Conservation (phyloP, 2,888 invertebrate species). For the Dichetophora obliterata region DNA sequence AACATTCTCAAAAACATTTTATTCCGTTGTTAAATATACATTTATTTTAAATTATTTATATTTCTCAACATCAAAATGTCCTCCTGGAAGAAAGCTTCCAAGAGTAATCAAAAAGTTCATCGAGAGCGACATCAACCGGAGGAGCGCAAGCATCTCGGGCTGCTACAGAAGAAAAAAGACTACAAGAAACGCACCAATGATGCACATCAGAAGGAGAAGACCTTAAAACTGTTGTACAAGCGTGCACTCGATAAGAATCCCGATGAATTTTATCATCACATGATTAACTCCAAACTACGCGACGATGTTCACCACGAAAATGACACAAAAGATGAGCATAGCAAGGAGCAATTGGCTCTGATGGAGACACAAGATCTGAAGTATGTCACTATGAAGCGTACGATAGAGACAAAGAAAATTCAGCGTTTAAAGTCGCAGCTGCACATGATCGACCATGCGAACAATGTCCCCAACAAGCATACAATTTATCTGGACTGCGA, state of each 20-base stretch:
- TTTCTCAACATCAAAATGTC: conserved; percentile 75
- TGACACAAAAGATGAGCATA: conserved; percentile 80
- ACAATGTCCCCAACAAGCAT: conserved; percentile 80
- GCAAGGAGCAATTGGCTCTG: conserved; percentile 85
- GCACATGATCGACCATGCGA: conserved; percentile 84
- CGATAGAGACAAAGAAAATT: conserved; percentile 82
- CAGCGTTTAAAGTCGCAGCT: conserved; percentile 79
- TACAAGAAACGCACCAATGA: conserved; percentile 84
- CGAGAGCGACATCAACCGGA: conserved; percentile 88
- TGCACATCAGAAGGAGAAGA: conserved; percentile 85
- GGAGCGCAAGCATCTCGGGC: conserved; percentile 80
- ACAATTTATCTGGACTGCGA: conserved; percentile 82
- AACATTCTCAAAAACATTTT: neutral
- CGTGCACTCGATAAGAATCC: conserved; percentile 94
- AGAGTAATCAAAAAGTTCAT: conserved; percentile 86
- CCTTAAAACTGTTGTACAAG: conserved; percentile 84
- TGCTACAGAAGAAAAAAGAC: conserved; percentile 91
- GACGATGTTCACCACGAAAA: conserved; percentile 78
- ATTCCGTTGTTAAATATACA: too few relatives aligned
- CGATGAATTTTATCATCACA: conserved; percentile 98
- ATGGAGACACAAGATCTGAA: conserved; percentile 94
- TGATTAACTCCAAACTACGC: conserved; percentile 87
- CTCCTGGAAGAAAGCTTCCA: conserved; percentile 90
- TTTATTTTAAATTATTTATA: too few relatives aligned
- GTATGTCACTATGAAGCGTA: conserved; percentile 88